These are phyloP conservation scores for Pseudomyrmex gracilis DNA, from an alignment of 1,140 invertebrate genomes.

Conservation along the genomic window DNA sequence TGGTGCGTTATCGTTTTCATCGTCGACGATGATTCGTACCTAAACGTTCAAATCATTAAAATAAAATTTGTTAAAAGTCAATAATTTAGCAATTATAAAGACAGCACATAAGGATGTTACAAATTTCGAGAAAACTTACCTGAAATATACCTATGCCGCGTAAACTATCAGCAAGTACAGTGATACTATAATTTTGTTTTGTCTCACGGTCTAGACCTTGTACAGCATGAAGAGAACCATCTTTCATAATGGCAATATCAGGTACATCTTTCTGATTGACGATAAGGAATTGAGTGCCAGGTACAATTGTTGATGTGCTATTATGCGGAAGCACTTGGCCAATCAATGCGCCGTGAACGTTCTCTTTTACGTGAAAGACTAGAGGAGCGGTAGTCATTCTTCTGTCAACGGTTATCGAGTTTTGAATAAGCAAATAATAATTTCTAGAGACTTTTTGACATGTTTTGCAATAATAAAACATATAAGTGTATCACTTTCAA, in stretches of 20 bases:
- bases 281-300: slow-evolving; percentile 88
- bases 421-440: slow-evolving; percentile 44
- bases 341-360: slow-evolving; percentile 90
- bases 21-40: slow-evolving; percentile 92
- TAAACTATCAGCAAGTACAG: slow-evolving; percentile 91
- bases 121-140: slow-evolving; percentile 72
- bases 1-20: slow-evolving; percentile 97
- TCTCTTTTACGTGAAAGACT: slow-evolving; percentile 92
- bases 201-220: slow-evolving; percentile 92
- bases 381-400: slow-evolving; percentile 88
- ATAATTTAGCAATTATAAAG: neutral
- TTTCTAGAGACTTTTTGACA: slow-evolving; percentile 50
- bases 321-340: slow-evolving; percentile 90
- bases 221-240: slow-evolving; percentile 92
- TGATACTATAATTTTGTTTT: slow-evolving; percentile 90
- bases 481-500: slow-evolving; percentile 39
- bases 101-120: neutral
- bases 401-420: slow-evolving; percentile 80
- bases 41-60: slow-evolving; percentile 57
- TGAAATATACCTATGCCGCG: slow-evolving; percentile 91
- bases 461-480: neutral
- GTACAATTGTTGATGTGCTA: slow-evolving; percentile 81
- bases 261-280: slow-evolving; percentile 92
- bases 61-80: neutral
- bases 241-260: slow-evolving; percentile 91